Percentiles rank a stretch among this genome's conserved stretches.
Conservation (phyloP, 1,140 invertebrate genomes). For the Drosophila sechellia region DNA sequence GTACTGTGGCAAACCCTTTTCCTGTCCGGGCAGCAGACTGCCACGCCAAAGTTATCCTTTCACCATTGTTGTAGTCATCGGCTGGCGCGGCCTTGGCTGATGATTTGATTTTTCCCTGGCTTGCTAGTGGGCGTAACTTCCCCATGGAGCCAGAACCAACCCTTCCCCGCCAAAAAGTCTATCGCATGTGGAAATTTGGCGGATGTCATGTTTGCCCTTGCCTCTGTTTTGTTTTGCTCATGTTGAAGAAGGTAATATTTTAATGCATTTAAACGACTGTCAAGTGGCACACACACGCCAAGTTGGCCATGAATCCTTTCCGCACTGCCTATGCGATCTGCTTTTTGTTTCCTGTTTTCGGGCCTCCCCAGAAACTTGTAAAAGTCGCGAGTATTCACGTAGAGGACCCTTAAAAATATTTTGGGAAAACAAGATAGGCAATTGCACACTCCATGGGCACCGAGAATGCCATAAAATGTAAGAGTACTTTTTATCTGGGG, state of each 20-base stretch:
- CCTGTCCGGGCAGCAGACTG: constrained; percentile 9
- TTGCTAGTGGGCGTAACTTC: constrained; percentile 56
- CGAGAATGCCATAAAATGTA: background rate
- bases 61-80: constrained; percentile 13
- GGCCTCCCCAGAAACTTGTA: constrained; percentile 2
- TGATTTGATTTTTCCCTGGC: constrained; percentile 57
- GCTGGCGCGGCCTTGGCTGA: constrained; percentile 16
- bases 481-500: constrained; percentile 2
- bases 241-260: constrained; percentile 64
- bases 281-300: constrained; percentile 65
- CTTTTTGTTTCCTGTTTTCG: constrained; percentile 4
- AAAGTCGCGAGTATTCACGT: constrained; percentile 1
- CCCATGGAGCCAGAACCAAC: constrained; percentile 4
- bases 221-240: constrained; percentile 25
- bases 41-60: constrained; percentile 18
- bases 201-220: constrained; percentile 46
- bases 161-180: constrained; percentile 6
- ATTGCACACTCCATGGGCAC: background rate
- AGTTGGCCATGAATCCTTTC: constrained; percentile 13
- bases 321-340: background rate
- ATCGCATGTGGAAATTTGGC: constrained; percentile 69
- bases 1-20: constrained; percentile 11
- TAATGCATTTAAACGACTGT: constrained; percentile 80
- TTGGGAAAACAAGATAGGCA: constrained; percentile 3
- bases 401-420: background rate